Percentiles rank a stretch among this genome's conserved stretches.
Evolutionary conservation across 2,113 vertebrate species (phyloP).

Genomic region (Leptocoma aspasia): DNA sequence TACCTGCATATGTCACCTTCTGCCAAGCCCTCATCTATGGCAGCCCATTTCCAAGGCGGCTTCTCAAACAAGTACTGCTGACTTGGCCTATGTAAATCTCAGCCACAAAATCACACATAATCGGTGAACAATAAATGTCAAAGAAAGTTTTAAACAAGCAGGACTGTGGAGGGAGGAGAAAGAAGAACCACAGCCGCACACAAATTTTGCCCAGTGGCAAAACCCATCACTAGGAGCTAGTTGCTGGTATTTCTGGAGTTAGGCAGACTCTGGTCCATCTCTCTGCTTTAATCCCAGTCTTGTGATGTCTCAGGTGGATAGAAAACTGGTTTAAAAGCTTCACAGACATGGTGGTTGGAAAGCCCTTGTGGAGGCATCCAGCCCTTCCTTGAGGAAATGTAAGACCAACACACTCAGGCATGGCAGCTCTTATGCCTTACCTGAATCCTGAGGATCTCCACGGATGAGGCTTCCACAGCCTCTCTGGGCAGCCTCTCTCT

Average conservation of each 20-base stretch:
- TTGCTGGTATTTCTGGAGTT: not conserved
- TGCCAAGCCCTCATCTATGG: not conserved
- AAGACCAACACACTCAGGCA: not conserved
- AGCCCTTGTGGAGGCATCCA: not conserved
- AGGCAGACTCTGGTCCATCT: not conserved
- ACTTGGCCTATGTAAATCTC: not conserved
- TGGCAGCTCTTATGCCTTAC: fast-evolving
- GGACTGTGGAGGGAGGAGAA: not conserved
- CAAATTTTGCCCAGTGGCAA: not conserved
- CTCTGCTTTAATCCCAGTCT: not conserved
- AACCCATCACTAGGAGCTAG: not conserved
- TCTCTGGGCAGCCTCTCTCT: not conserved
- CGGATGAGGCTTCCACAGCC: not conserved
- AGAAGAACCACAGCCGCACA: not conserved
- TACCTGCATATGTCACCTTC: not conserved
- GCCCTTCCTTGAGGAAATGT: not conserved
- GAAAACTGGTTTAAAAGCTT: not conserved
- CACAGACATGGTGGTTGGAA: not conserved
- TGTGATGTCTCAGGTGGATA: not conserved
- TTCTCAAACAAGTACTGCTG: not conserved
- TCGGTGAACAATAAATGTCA: fast-evolving
- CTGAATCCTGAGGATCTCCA: not conserved
- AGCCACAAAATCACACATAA: not conserved
- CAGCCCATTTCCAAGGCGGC: not conserved
- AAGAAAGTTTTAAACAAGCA: not conserved